Conservation (phyloP, 2,113 vertebrate species). For the Lutjanus erythropterus region DNA sequence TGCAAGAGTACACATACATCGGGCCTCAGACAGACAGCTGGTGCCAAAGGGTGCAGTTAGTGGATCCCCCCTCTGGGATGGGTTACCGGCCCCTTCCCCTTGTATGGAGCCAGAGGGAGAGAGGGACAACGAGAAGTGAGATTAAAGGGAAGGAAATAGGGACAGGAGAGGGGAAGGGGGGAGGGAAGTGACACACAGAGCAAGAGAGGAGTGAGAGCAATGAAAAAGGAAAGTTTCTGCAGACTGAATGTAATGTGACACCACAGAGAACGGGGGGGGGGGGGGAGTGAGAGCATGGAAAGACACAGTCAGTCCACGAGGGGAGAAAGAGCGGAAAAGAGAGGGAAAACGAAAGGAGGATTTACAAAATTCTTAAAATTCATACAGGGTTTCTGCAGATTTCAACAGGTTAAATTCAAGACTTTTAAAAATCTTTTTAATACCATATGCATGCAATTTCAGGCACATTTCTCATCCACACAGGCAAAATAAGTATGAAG, state of each 20-base stretch:
- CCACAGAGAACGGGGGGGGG: constrained; percentile 20
- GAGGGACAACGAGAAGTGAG: constrained; percentile 55
- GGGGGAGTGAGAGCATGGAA: constrained; percentile 74
- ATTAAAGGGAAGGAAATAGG: constrained; percentile 68
- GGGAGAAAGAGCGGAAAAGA: constrained; percentile 16
- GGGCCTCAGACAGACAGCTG: constrained; percentile 71
- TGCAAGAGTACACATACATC: constrained; percentile 47
- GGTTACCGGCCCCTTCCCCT: constrained; percentile 56
- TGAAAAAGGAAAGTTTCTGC: constrained; percentile 71
- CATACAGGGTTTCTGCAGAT: too few species aligned
- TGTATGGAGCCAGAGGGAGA: constrained; percentile 58
- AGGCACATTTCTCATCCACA: too few species aligned
- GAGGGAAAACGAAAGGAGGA: constrained; percentile 13
- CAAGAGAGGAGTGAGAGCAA: constrained; percentile 48
- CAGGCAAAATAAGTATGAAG: too few species aligned
- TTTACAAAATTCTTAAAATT: constrained; percentile 49
- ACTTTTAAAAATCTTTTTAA: too few species aligned
- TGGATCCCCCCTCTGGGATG: constrained; percentile 64
- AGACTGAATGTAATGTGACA: constrained; percentile 74
- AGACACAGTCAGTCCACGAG: constrained; percentile 56
- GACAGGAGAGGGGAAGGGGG: constrained; percentile 24
- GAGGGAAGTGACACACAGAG: constrained; percentile 40
- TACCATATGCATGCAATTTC: too few species aligned
- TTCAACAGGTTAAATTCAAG: too few species aligned
- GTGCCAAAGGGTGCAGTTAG: constrained; percentile 76